Percentiles rank a stretch among this genome's conserved stretches.
Evolutionary conservation across 1,140 invertebrate species (phyloP).

Genomic region (Hyles euphorbiae): DNA sequence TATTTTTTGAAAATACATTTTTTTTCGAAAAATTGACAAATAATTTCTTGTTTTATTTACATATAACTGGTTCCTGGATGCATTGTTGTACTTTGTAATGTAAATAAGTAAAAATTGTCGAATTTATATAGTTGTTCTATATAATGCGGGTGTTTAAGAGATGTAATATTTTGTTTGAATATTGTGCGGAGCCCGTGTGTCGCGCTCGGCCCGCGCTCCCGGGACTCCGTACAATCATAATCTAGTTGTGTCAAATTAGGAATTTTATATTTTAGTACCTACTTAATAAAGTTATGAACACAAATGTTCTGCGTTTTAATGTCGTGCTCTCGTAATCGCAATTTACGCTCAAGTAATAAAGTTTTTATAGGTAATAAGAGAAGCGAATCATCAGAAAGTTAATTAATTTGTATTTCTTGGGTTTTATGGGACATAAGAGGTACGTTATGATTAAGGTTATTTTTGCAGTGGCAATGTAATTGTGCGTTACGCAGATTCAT

Average conservation of each 20-base stretch:
- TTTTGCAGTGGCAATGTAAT: too few relatives aligned
- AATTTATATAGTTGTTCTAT: conserved; percentile 18
- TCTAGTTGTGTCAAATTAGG: conserved; percentile 36
- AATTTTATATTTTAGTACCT: conserved; percentile 44
- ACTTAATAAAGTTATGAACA: conserved; percentile 36
- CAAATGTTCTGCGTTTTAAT: not conserved
- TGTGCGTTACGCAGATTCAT: too few relatives aligned
- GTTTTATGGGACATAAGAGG: not conserved
- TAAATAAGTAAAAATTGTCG: conserved; percentile 30
- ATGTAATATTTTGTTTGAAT: not conserved
- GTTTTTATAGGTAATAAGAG: not conserved
- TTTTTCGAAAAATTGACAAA: too few relatives aligned
- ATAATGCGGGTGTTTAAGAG: not conserved
- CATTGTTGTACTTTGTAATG: conserved; percentile 23
- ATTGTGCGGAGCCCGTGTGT: not conserved
- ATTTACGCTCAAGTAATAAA: too few relatives aligned
- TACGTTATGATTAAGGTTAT: not conserved
- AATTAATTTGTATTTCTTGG: too few relatives aligned
- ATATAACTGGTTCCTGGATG: not conserved
- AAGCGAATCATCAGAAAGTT: too few relatives aligned
- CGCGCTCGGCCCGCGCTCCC: not conserved
- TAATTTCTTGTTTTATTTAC: not conserved
- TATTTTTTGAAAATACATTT: too few relatives aligned
- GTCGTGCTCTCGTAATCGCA: not conserved
- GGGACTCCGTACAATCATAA: conserved; percentile 2